Conservation (phyloP, 2,113 vertebrate genomes). For the Podarcis raffonei region DNA sequence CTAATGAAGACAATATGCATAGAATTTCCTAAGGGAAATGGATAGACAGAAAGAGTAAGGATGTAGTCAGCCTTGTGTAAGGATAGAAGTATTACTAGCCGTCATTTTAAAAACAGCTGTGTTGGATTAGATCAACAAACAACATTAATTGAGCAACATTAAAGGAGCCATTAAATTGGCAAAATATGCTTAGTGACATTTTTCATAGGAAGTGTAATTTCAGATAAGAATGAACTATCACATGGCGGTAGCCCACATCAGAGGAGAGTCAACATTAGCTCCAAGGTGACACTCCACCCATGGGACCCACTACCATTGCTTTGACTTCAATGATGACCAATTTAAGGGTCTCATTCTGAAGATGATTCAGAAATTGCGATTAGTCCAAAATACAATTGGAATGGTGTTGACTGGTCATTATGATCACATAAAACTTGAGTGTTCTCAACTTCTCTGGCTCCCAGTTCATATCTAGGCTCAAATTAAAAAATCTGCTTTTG, state of each 20-base stretch:
- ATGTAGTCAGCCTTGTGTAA: constrained; percentile 16
- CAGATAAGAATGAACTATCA: constrained; percentile 4
- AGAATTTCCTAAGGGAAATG: not conserved
- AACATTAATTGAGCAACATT: constrained; percentile 48
- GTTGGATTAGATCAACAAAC: constrained; percentile 39
- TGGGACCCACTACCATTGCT: not conserved
- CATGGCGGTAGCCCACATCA: not conserved
- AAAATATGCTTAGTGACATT: not conserved
- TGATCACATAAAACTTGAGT: not conserved
- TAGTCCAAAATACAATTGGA: not conserved
- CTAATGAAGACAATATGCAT: constrained; percentile 65
- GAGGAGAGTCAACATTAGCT: not conserved
- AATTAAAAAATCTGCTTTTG: not conserved
- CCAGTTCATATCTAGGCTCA: not conserved
- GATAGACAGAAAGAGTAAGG: constrained; percentile 30
- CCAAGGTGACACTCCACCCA: not conserved
- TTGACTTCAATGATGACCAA: not conserved
- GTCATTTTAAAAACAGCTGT: constrained; percentile 9
- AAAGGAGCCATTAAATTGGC: constrained; percentile 21
- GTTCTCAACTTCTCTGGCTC: not conserved
- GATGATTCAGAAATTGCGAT: not conserved
- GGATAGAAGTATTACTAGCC: constrained; percentile 44
- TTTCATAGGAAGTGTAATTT: constrained; percentile 38
- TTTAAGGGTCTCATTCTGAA: not conserved
- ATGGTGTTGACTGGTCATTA: not conserved